Evolutionary conservation across 2,113 vertebrate genomes (phyloP), one percentile per base, ranked within the genome.

Genomic region (Proterorhinus semilunaris): DNA sequence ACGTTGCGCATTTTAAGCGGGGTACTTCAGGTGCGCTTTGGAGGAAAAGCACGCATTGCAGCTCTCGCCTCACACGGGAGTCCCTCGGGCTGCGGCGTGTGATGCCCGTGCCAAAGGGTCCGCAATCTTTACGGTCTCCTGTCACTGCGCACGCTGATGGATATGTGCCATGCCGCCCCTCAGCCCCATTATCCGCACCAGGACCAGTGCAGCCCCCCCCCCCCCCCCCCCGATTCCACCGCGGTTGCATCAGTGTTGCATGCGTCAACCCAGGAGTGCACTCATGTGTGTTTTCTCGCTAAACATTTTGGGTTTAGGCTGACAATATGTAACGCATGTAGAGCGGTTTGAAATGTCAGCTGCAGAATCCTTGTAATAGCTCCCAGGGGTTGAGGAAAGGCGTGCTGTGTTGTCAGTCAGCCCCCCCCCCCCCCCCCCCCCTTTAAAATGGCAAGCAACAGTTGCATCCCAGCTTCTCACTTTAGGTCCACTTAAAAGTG

Each of bases 31-130:
- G 82, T 86, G 84, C 86, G 76, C 85, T 85, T 70, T 53, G 75
- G 72, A 75, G 4, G 69, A 71, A 90, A 89, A 90, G 82, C 88
- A 91, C 89, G 90, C 88, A 91, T 85, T 91, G 90, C 90, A 90
- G 88, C 77, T 77, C 74, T 69, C 4, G 71, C 71, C 68, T 83
- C 66, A 42, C 77, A 50, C 53, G 17, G 21, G 80, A 76, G 80
- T 84, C 73, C 74, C 84, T 75, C 68, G 68, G 73, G 76, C 81
- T 73, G 83, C 86, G 83, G 76, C 78, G 68, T 69, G 50, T 43
- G 64, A 43, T 59, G 65, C 71, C 65, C n/a, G 69, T 12, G 69
- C 11, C 13, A 48, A 36, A 36, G 69, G 5, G 65, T 74, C 85
- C 74, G 88, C 83, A 84, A 78, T 79, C 80, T 61, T 62, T 68